Evolutionary conservation across 2,888 invertebrate species (phyloP), one percentile per base, ranked within the genome.

Genomic region (Fabriciana adippe): DNA sequence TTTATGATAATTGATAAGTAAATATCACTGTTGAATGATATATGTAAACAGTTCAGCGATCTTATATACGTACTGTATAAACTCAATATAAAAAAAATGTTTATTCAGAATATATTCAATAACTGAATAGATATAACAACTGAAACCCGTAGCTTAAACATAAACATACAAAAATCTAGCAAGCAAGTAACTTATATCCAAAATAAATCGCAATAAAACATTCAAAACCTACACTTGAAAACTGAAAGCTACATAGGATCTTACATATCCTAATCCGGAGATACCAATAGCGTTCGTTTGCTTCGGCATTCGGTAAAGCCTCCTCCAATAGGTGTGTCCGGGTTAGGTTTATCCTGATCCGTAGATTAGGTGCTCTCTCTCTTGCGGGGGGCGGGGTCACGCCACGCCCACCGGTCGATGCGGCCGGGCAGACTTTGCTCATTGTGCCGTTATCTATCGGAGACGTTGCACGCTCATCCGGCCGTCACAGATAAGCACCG

Each of bases 401-500:
- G 85, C 86, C 90, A 89, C 90, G 91, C 91, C 91, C 81, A 87
- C 88, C 90, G 91, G 89, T 91, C 91, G 90, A 91, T 90, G 89
- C 80, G 84, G 82, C 82, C 73, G 73, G 73, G 71, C 76, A 72
- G 71, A 69, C 76, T 78, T 68, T 75, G 75, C 83, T 82, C 88
- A 88, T 87, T 88, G 88, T 86, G 78, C 87, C 86, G 89, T 88
- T 92, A 92, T 91, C 92, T 90, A 88, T 86, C 87, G 81, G 86
- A 86, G 88, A 84, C 85, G 86, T 76, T 80, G 81, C 81, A 80
- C 87, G 86, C 87, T 90, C 90, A 92, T 90, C 90, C 90, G 88
- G 81, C 87, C 82, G 84, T 82, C 84, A 81, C 79, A 85, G 88
- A 89, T 88, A 88, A 88, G 80, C 87, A 72, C 76, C 81, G 80